Conservation (phyloP, 2,888 invertebrate species). For the Aphodius sticticus region DNA sequence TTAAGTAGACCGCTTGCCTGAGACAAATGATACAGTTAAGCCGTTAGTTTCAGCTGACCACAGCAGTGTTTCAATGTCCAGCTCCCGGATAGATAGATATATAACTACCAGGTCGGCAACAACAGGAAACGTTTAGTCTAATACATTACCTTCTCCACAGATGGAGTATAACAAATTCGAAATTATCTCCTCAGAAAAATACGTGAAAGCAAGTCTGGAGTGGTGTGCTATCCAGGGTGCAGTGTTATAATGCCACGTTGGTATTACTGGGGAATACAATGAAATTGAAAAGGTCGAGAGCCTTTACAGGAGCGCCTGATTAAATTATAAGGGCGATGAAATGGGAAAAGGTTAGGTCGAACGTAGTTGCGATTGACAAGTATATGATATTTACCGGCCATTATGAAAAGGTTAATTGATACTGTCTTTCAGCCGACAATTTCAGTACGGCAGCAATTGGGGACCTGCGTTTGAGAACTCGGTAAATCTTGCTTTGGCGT, state of each 20-base stretch:
- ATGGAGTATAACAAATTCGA: not conserved
- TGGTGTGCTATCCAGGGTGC: not conserved
- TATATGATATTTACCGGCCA: slow-evolving; percentile 38
- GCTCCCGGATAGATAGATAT: slow-evolving; percentile 8
- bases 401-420: slow-evolving; percentile 33
- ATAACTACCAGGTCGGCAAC: not conserved
- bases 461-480: too few relatives aligned
- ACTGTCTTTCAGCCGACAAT: not conserved
- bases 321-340: slow-evolving; percentile 59
- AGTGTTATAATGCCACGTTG: slow-evolving; percentile 53
- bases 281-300: slow-evolving; percentile 54
- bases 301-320: slow-evolving; percentile 54
- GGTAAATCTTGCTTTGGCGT: too few relatives aligned
- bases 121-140: not conserved
- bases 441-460: not conserved
- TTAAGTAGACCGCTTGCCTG: slow-evolving; percentile 45
- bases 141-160: not conserved
- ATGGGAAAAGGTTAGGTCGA: slow-evolving; percentile 53
- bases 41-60: slow-evolving; percentile 56
- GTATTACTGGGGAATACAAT: slow-evolving; percentile 55
- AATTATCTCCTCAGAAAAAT: too few relatives aligned
- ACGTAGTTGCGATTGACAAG: slow-evolving; percentile 53
- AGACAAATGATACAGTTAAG: slow-evolving; percentile 52
- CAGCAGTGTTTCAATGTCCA: slow-evolving; percentile 54
- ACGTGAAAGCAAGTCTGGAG: too few relatives aligned